phyloP scores from a whole-genome alignment of 2,888 invertebrate species.

The Troglohyphantes excavatus region DNA sequence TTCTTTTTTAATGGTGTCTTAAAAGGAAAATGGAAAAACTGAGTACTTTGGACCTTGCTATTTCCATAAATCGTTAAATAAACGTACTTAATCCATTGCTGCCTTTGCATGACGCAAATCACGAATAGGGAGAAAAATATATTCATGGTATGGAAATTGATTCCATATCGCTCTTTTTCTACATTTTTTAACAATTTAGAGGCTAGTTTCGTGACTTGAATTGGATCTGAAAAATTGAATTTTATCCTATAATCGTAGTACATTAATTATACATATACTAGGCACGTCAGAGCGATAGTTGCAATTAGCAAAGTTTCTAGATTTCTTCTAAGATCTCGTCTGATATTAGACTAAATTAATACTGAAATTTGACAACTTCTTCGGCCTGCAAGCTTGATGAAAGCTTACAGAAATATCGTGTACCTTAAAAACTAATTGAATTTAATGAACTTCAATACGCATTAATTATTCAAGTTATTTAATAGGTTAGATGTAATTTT shows the following conservation, averaged over 20 bases:
- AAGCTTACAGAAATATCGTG: conserved; percentile 10
- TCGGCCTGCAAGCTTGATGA: conserved; percentile 28
- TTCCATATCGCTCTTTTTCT: conserved; percentile 68
- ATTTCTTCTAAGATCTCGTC: conserved; percentile 7
- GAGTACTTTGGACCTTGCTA: conserved; percentile 41
- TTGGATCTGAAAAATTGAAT: conserved; percentile 68
- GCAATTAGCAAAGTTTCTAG: conserved; percentile 56
- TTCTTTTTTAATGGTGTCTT: conserved; percentile 69
- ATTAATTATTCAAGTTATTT: conserved; percentile 36
- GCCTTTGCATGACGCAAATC: conserved; percentile 67
- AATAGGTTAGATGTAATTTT: conserved; percentile 14
- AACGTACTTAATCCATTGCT: conserved; percentile 64
- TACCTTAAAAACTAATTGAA: conserved; percentile 28
- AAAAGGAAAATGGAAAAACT: conserved; percentile 68
- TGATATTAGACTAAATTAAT: conserved; percentile 14
- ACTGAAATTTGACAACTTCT: conserved; percentile 7
- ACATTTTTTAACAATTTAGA: conserved; percentile 60
- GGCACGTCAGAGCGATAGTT: conserved; percentile 52
- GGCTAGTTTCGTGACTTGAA: conserved; percentile 61
- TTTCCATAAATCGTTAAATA: conserved; percentile 77
- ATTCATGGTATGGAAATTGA: conserved; percentile 76
- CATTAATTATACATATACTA: conserved; percentile 62
- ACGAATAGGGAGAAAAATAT: conserved; percentile 62
- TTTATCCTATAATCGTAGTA: conserved; percentile 63
- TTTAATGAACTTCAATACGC: conserved; percentile 40